Evolutionary conservation across 2,888 invertebrate genomes (phyloP).

Genomic region (Tipula helvola): DNA sequence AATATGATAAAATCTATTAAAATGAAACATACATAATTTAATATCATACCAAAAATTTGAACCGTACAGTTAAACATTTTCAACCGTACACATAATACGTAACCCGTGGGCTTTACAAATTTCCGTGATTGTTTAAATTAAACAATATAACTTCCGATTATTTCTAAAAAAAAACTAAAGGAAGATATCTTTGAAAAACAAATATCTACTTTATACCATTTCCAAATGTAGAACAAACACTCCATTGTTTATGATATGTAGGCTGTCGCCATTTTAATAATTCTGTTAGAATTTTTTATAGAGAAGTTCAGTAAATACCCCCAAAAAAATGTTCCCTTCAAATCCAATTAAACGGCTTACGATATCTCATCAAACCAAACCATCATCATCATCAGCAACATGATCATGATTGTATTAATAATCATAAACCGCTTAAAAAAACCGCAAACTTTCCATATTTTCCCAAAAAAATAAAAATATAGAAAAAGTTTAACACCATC

Average conservation of each 20-base stretch:
- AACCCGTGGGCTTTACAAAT: too few species aligned
- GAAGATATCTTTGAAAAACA: too few species aligned
- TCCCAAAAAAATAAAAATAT: background rate
- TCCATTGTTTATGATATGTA: background rate
- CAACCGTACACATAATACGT: too few species aligned
- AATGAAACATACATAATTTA: too few species aligned
- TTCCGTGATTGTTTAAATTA: too few species aligned
- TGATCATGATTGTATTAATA: background rate
- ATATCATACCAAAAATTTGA: too few species aligned
- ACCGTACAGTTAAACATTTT: too few species aligned
- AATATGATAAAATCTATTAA: too few species aligned
- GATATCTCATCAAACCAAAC: background rate
- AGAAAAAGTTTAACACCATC: background rate
- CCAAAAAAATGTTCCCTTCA: background rate
- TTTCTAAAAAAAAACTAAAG: too few species aligned
- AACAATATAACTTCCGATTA: too few species aligned
- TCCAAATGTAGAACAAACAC: too few species aligned
- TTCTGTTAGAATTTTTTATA: background rate
- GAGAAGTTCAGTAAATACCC: background rate
- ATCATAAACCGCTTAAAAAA: background rate
- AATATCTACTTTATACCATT: too few species aligned
- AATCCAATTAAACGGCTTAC: background rate
- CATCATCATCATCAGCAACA: background rate
- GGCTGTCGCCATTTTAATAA: background rate
- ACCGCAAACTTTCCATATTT: background rate